Evolutionary conservation across 1,140 invertebrate genomes (phyloP).

Genomic region (Eciton burchellii): DNA sequence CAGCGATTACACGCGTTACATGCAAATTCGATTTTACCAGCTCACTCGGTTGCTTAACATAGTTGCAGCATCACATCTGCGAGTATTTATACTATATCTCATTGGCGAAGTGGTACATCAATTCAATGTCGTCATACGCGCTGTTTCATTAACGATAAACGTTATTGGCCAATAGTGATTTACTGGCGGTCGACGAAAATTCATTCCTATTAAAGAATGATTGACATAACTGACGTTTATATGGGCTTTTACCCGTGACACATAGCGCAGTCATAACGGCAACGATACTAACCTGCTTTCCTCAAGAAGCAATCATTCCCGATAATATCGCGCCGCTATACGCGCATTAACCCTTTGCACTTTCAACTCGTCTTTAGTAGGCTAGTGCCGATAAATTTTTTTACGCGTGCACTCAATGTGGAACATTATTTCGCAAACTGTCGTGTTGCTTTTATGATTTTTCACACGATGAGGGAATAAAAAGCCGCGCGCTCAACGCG

Average conservation of each 20-base stretch:
- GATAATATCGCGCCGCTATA: neutral
- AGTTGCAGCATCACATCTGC: constrained; percentile 64
- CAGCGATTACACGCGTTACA: constrained; percentile 33
- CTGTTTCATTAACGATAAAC: constrained; percentile 69
- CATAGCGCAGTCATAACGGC: neutral
- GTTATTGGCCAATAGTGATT: constrained; percentile 70
- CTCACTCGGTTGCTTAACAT: constrained; percentile 57
- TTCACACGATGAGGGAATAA: neutral
- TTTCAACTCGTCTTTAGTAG: constrained; percentile 1
- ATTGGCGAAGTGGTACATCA: constrained; percentile 71
- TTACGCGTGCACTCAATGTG: neutral
- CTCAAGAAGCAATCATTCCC: constrained; percentile 46
- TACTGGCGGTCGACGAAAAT: constrained; percentile 56
- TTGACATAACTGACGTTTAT: constrained; percentile 65
- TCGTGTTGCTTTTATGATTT: constrained; percentile 25
- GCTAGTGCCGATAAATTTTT: constrained; percentile 14
- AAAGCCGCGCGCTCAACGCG: neutral
- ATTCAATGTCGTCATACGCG: constrained; percentile 60
- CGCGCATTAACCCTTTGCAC: neutral
- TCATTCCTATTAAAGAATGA: constrained; percentile 69
- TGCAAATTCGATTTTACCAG: constrained; percentile 53
- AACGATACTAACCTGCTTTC: constrained; percentile 28
- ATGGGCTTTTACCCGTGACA: constrained; percentile 52
- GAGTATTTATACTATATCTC: constrained; percentile 70
- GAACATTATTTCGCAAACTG: neutral